phyloP scores from a whole-genome alignment of 2,888 invertebrate genomes.

The Hybos culiciformis region DNA sequence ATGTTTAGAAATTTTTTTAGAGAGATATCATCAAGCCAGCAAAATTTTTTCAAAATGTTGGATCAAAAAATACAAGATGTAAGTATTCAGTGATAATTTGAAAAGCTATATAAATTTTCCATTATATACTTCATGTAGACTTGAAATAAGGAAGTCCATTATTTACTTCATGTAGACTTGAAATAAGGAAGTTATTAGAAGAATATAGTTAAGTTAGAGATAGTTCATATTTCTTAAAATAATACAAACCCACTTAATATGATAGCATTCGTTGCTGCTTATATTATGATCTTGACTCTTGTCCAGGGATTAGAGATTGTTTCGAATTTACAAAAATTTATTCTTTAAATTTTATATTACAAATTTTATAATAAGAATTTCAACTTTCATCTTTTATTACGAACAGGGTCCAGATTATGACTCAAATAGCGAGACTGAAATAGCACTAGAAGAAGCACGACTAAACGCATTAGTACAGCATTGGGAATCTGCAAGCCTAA shows the following conservation, averaged over 20 bases:
- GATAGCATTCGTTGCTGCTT: too few relatives aligned
- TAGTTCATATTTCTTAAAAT: too few relatives aligned
- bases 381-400: constrained; percentile 1
- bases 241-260: too few relatives aligned
- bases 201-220: too few relatives aligned
- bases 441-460: constrained; percentile 51
- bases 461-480: constrained; percentile 54
- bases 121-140: too few relatives aligned
- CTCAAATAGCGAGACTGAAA: constrained; percentile 60
- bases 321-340: background rate
- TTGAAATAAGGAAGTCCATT: too few relatives aligned
- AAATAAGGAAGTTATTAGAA: too few relatives aligned
- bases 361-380: background rate
- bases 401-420: constrained; percentile 70
- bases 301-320: background rate
- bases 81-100: constrained; percentile 26
- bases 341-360: background rate
- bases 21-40: constrained; percentile 77
- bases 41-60: constrained; percentile 85
- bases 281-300: too few relatives aligned
- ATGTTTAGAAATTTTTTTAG: constrained; percentile 39
- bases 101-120: background rate
- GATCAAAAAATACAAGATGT: constrained; percentile 86
- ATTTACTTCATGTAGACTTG: too few relatives aligned
- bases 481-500: constrained; percentile 60